A percentile compares a stretch with the other conserved stretches of the same genome.
Conservation (phyloP, 2,113 vertebrate genomes). For the Anarrhichthys ocellatus region DNA sequence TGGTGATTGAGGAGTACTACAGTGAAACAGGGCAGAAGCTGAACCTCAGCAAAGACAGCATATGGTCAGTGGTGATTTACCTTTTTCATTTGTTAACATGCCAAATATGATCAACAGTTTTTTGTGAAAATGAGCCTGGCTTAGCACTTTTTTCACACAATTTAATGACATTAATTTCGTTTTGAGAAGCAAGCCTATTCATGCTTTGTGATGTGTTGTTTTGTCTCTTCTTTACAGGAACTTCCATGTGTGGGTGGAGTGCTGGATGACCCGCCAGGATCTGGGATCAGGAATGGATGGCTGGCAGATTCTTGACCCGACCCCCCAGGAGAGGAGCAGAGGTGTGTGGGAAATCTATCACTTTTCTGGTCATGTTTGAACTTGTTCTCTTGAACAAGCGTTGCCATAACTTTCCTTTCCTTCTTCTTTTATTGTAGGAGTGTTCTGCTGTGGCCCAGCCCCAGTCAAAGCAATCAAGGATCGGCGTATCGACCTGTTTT, state of each 20-base stretch:
- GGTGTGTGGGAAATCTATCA: conserved; percentile 76
- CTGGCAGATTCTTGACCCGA: conserved; percentile 95
- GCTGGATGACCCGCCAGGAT: conserved; percentile 92
- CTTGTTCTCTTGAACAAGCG: not conserved
- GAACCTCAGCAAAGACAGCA: conserved; percentile 81
- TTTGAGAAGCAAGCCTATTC: not conserved
- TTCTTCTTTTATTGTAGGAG: conserved; percentile 67
- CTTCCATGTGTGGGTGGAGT: conserved; percentile 96
- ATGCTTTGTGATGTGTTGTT: not conserved
- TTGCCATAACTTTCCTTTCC: rapidly evolving
- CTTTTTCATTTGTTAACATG: not conserved
- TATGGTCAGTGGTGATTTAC: conserved; percentile 84
- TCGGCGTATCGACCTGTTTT: conserved; percentile 76
- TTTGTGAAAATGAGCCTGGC: not conserved
- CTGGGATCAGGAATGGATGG: conserved; percentile 84
- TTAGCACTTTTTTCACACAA: not conserved
- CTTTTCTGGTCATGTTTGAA: not conserved
- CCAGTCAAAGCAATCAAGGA: conserved; percentile 83
- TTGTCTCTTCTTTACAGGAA: conserved; percentile 84
- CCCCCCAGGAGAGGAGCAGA: conserved; percentile 92
- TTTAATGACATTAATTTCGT: not conserved
- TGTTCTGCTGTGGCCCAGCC: conserved; percentile 88
- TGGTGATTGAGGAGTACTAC: conserved; percentile 90
- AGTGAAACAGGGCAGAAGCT: conserved; percentile 83
- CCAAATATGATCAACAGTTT: too few species aligned